Evolutionary conservation across 2,888 invertebrate species (phyloP), one percentile per base, ranked within the genome.

Genomic region (Psococerastis gibbosa): DNA sequence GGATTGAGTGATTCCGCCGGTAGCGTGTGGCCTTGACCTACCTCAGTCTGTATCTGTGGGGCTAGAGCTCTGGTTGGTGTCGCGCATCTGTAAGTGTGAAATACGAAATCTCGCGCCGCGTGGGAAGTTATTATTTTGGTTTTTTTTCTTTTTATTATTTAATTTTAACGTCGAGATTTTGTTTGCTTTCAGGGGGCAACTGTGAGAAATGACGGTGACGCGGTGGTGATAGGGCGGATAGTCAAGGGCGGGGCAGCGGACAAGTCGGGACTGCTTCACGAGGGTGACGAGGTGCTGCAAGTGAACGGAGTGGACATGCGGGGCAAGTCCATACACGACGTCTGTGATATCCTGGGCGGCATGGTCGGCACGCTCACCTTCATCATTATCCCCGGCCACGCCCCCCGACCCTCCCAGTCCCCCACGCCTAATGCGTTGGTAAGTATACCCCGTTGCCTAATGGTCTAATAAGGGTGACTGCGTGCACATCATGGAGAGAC

Each of bases 171-270:
- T n/a, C n/a, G n/a, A n/a, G n/a, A n/a, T n/a, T n/a, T n/a, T n/a
- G n/a, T 48, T 17, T 18, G 32, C 35, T 45, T 48, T n/a, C 49
- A 58, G 69, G 73, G 74, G 49, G 73, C 73, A 16, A 75, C 74
- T 8, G 71, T 75, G 3, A 58, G 88, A 52, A 94, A 94, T 57
- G 95, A 95, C 60, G 91, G 89, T 1, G 92, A 94, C 53, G 84
- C 91, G 23, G 92, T 97, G 34, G 83, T 95, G 42, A 88, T 97
- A 52, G 94, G 92, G 34, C 75, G 95, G 56, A 89, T 98, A 56
- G 94, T 98, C 22, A 75, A 89, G 49, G 97, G 97, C 1, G 97
- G 97, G 1, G 91, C 87, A 2, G 97, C 95, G 2, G 94, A 97
- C 58, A 91, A 92, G 62, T 91, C 89, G 43, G 92, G 89, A 2